Conservation (phyloP, 1,140 invertebrate genomes). For the Sitodiplosis mosellana region DNA sequence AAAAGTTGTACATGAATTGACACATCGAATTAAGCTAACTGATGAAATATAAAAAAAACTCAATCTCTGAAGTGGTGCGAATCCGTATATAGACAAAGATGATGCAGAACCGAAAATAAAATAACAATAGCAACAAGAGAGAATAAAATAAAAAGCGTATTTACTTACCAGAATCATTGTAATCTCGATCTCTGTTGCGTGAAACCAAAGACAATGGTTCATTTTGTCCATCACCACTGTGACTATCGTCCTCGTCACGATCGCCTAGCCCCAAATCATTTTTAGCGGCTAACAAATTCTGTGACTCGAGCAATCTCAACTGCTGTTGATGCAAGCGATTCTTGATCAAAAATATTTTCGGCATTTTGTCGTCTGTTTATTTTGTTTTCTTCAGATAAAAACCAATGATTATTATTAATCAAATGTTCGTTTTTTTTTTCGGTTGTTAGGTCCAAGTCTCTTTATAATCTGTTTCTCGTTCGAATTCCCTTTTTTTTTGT, state of each 20-base stretch:
- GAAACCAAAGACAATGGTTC: conserved; percentile 38
- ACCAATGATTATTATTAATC: neutral
- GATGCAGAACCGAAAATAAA: too few relatives aligned
- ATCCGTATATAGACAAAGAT: too few relatives aligned
- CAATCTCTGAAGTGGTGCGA: too few relatives aligned
- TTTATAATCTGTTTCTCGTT: neutral
- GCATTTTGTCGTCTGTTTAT: conserved; percentile 40
- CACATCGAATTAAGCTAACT: too few relatives aligned
- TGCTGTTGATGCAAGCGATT: conserved; percentile 77
- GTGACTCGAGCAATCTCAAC: conserved; percentile 53
- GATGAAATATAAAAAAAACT: too few relatives aligned
- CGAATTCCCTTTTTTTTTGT: neutral
- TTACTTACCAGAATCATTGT: conserved; percentile 12
- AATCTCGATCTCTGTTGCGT: conserved; percentile 34
- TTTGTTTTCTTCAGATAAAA: neutral
- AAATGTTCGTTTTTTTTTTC: neutral
- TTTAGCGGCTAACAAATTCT: conserved; percentile 41
- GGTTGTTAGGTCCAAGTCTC: neutral
- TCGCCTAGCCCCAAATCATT: conserved; percentile 18
- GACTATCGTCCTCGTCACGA: conserved; percentile 7
- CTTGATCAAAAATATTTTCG: conserved; percentile 78
- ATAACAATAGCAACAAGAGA: neutral
- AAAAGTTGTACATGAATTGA: too few relatives aligned
- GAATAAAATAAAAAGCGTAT: neutral
- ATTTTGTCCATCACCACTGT: conserved; percentile 27